Evolutionary conservation across 2,888 invertebrate genomes (phyloP).

Genomic region (Eudasyphora cyanicolor): DNA sequence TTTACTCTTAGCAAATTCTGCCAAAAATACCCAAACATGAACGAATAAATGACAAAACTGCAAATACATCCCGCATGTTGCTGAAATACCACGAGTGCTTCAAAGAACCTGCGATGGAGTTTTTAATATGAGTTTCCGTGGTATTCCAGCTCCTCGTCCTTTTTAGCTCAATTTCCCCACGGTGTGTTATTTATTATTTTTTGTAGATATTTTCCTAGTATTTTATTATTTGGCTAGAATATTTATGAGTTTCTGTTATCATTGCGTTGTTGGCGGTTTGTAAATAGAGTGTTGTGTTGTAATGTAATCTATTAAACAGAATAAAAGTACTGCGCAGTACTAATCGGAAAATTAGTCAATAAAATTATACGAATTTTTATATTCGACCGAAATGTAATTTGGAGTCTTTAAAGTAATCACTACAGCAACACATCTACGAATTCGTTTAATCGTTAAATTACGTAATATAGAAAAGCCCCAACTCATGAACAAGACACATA

Average conservation of each 20-base stretch:
- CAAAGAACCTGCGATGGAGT: neutral
- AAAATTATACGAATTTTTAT: too few species aligned
- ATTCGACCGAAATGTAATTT: too few species aligned
- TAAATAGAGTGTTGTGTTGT: neutral
- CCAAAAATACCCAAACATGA: neutral
- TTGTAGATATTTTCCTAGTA: neutral
- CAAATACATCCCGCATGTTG: neutral
- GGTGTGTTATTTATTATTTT: slow-evolving; percentile 24
- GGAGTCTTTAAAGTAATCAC: too few species aligned
- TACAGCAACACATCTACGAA: too few species aligned
- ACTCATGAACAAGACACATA: too few species aligned
- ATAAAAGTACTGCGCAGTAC: neutral
- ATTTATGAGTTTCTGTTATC: neutral
- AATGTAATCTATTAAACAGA: slow-evolving; percentile 14
- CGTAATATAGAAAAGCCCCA: too few species aligned
- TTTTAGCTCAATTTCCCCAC: slow-evolving; percentile 6
- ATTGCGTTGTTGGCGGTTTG: neutral
- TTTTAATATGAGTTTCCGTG: slow-evolving; percentile 10
- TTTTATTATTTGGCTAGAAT: slow-evolving; percentile 6
- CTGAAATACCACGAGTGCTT: neutral
- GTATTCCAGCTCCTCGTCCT: neutral
- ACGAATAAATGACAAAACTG: neutral
- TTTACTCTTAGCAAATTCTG: neutral
- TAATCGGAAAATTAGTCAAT: too few species aligned
- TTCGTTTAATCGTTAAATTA: too few species aligned